These are phyloP conservation scores for Caenorhabditis latens DNA, from an alignment of 1,140 invertebrate species.

Conservation along the genomic window DNA sequence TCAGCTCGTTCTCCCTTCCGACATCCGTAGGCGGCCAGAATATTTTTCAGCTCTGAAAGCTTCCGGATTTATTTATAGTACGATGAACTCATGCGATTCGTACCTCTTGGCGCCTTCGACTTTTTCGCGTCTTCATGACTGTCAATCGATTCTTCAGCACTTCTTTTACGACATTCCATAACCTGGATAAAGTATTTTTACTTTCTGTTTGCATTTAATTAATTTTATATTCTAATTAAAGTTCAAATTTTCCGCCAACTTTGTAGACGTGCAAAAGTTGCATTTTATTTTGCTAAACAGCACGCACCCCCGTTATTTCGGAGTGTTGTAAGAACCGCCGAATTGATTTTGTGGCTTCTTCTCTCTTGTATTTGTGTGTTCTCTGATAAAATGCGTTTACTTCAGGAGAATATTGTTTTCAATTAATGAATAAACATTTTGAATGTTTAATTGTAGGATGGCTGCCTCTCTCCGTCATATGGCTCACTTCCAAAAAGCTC, in stretches of 20 bases:
- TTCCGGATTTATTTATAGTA: background rate
- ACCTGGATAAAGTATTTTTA: background rate
- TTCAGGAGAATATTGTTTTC: background rate
- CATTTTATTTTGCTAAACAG: constrained; percentile 11
- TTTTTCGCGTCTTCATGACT: background rate
- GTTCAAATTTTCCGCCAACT: constrained; percentile 29
- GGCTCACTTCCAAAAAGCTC: constrained; percentile 54
- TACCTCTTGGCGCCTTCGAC: background rate
- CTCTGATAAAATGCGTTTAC: background rate
- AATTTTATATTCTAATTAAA: background rate
- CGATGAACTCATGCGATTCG: background rate
- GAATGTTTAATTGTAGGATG: background rate
- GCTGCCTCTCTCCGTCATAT: constrained; percentile 57
- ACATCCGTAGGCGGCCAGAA: constrained; percentile 20
- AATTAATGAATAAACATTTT: too few relatives aligned
- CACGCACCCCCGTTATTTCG: background rate
- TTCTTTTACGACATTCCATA: background rate
- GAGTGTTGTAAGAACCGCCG: constrained; percentile 46
- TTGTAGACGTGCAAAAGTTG: constrained; percentile 24
- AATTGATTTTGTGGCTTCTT: constrained; percentile 32
- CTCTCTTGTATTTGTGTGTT: constrained; percentile 43
- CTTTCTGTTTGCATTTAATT: background rate
- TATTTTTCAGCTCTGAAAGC: background rate
- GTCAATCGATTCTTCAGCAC: background rate
- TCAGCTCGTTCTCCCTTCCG: constrained; percentile 60